Percentiles rank a stretch among this genome's conserved stretches.
phyloP scores from a whole-genome alignment of 2,797 vertebrate species.

The Anas georgica region DNA sequence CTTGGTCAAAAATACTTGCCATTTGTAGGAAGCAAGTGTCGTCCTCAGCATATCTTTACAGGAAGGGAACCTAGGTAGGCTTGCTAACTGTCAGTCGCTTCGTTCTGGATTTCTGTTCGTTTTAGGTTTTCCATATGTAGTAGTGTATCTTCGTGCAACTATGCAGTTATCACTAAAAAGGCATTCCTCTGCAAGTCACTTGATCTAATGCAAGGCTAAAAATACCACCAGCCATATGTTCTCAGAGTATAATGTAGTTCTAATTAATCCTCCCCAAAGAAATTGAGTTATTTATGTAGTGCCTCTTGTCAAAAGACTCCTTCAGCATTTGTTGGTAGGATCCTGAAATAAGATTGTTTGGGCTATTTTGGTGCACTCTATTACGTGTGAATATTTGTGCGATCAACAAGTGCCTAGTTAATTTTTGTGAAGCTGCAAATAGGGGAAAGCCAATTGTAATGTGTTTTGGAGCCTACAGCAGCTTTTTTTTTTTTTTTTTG shows the following conservation, averaged over 20 bases:
- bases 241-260: neutral
- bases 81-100: neutral
- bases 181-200: neutral
- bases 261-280: neutral
- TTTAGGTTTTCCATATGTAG: neutral
- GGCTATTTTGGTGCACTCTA: neutral
- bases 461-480: neutral
- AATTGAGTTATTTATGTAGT: neutral
- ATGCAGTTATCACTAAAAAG: rapidly evolving
- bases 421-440: neutral
- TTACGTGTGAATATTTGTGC: neutral
- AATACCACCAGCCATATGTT: neutral
- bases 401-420: neutral
- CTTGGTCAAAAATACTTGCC: neutral
- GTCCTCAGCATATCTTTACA: neutral
- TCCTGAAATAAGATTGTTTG: neutral
- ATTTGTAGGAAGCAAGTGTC: neutral
- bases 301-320: neutral
- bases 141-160: neutral
- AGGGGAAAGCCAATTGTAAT: neutral
- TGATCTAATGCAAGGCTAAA: neutral
- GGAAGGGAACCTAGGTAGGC: neutral
- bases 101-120: rapidly evolving
- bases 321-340: neutral
- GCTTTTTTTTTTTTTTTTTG: neutral